phyloP scores from a whole-genome alignment of 1,140 invertebrate genomes.

The Drosophila suzukii region DNA sequence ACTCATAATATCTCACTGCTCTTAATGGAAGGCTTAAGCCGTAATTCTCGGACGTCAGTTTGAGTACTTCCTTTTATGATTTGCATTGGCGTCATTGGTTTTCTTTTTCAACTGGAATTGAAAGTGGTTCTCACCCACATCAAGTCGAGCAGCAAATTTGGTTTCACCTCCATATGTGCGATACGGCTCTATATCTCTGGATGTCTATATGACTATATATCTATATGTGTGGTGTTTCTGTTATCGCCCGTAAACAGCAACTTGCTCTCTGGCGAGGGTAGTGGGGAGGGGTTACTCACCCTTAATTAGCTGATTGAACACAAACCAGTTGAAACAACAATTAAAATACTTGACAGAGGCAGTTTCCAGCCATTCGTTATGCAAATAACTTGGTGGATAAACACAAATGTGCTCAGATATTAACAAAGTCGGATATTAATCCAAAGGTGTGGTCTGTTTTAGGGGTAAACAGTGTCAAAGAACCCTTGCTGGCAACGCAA shows the following conservation, averaged over 20 bases:
- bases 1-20: slow-evolving; percentile 10
- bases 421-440: slow-evolving; percentile 9
- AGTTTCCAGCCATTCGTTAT: slow-evolving; percentile 4
- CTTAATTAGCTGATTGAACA: slow-evolving; percentile 39
- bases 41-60: slow-evolving; percentile 12
- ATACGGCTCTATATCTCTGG: slow-evolving; percentile 5
- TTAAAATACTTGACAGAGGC: slow-evolving; percentile 19
- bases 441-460: slow-evolving; percentile 30
- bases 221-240: slow-evolving; percentile 1
- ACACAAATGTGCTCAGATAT: slow-evolving; percentile 17
- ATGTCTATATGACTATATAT: neutral
- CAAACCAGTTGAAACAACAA: slow-evolving; percentile 46
- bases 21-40: neutral
- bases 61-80: slow-evolving; percentile 26
- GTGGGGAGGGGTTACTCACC: slow-evolving; percentile 16
- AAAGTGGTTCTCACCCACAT: slow-evolving; percentile 43
- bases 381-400: slow-evolving; percentile 21
- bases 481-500: slow-evolving; percentile 12
- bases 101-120: slow-evolving; percentile 12
- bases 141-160: slow-evolving; percentile 8
- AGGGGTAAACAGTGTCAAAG: slow-evolving; percentile 20
- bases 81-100: slow-evolving; percentile 21
- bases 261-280: neutral
- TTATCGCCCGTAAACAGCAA: slow-evolving; percentile 40
- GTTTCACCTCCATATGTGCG: slow-evolving; percentile 23